These are phyloP conservation scores for Euzetes globulus DNA, from an alignment of 2,888 invertebrate genomes.

Conservation along the genomic window DNA sequence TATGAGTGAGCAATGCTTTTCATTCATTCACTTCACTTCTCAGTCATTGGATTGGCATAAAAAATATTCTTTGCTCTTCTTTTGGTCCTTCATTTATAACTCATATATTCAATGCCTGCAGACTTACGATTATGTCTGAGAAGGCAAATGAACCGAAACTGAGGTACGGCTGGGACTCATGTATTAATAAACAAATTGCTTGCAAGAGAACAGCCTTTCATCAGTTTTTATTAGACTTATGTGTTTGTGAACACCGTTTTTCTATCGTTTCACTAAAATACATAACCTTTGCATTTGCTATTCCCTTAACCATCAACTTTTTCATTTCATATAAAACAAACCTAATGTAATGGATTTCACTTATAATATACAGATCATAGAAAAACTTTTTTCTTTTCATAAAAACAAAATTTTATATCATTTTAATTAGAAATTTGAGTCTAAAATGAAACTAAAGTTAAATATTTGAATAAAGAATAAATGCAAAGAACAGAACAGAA, in stretches of 20 bases:
- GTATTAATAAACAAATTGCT: slow-evolving; percentile 22
- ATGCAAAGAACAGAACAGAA: too few relatives aligned
- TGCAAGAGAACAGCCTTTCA: slow-evolving; percentile 16
- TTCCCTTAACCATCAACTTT: neutral
- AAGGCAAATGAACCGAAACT: neutral
- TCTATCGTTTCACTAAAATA: neutral
- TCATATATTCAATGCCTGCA: neutral
- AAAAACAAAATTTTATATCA: neutral
- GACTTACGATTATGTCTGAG: slow-evolving; percentile 16
- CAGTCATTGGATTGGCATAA: neutral
- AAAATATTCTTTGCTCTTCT: neutral
- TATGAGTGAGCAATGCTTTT: neutral
- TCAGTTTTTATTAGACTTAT: neutral
- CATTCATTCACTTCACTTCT: neutral
- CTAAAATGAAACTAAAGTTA: too few relatives aligned
- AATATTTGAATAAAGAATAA: too few relatives aligned
- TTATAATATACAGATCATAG: neutral
- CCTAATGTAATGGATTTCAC: neutral
- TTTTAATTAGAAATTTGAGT: too few relatives aligned
- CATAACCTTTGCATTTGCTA: neutral
- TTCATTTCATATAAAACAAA: neutral
- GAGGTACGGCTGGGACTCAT: slow-evolving; percentile 4
- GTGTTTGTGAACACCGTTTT: neutral
- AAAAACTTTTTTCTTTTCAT: neutral
- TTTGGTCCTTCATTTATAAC: neutral